phyloP scores from a whole-genome alignment of 2,888 invertebrate genomes.

The Pammene aurita region DNA sequence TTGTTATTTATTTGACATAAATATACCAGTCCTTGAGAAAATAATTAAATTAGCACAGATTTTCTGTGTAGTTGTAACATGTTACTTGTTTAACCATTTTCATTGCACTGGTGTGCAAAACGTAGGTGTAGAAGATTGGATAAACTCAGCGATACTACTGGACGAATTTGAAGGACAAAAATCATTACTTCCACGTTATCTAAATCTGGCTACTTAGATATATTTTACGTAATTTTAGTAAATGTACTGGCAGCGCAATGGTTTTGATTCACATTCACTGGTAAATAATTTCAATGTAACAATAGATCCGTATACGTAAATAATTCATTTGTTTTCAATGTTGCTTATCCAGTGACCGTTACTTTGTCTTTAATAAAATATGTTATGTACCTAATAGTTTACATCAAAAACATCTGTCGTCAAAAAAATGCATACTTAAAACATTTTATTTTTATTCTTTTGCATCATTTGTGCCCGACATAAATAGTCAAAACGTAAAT shows the following conservation, averaged over 20 bases:
- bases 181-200: neutral
- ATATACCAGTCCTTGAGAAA: neutral
- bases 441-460: no score
- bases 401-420: no score
- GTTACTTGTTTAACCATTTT: no score
- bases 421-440: no score
- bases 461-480: no score
- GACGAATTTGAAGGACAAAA: constrained; percentile 18
- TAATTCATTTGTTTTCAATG: neutral
- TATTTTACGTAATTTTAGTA: neutral
- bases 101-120: no score
- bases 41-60: neutral
- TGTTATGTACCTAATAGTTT: no score
- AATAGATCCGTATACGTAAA: neutral
- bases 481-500: neutral
- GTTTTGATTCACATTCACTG: constrained; percentile 4
- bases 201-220: constrained; percentile 12
- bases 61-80: neutral
- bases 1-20: neutral
- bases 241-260: constrained; percentile 23
- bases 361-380: neutral
- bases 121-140: neutral
- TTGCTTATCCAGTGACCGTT: neutral
- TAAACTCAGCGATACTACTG: neutral
- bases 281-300: neutral